Evolutionary conservation across 2,113 vertebrate species (phyloP).

Genomic region (Pogonocichla stellata): DNA sequence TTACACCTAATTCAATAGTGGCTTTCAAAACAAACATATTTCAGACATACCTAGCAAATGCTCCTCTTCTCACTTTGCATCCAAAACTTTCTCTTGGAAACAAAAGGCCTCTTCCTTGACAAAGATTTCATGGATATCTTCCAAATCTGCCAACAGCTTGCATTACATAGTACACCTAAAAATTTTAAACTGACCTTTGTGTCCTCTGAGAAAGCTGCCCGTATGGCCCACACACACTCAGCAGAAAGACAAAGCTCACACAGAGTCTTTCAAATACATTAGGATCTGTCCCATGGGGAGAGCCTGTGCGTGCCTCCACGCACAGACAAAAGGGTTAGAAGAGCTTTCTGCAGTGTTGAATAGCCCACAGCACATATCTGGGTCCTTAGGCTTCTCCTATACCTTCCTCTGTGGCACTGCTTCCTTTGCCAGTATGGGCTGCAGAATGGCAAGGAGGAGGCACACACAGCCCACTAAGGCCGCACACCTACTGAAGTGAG

Average conservation of each 20-base stretch:
- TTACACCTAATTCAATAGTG: not conserved
- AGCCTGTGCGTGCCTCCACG: accelerated
- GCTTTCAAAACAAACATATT: slow-evolving; percentile 22
- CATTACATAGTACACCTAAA: slow-evolving; percentile 12
- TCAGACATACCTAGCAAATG: not conserved
- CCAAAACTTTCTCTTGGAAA: not conserved
- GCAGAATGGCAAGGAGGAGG: not conserved
- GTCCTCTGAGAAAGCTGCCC: not conserved
- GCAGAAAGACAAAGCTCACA: not conserved
- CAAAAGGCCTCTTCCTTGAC: not conserved
- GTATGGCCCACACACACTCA: not conserved
- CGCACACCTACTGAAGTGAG: not conserved
- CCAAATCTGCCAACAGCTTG: not conserved
- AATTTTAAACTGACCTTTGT: slow-evolving; percentile 21
- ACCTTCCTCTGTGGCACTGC: not conserved
- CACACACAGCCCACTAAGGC: not conserved
- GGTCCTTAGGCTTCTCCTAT: not conserved
- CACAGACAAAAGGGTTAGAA: not conserved
- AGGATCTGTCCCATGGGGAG: not conserved
- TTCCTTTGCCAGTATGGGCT: not conserved
- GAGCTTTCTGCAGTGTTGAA: not conserved
- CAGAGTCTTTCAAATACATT: not conserved
- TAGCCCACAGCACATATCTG: not conserved
- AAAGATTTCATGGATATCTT: not conserved
- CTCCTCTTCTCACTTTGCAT: not conserved